These are phyloP conservation scores for Lipotes vexillifer DNA, from an alignment of 2,113 vertebrate genomes.

Conservation along the genomic window DNA sequence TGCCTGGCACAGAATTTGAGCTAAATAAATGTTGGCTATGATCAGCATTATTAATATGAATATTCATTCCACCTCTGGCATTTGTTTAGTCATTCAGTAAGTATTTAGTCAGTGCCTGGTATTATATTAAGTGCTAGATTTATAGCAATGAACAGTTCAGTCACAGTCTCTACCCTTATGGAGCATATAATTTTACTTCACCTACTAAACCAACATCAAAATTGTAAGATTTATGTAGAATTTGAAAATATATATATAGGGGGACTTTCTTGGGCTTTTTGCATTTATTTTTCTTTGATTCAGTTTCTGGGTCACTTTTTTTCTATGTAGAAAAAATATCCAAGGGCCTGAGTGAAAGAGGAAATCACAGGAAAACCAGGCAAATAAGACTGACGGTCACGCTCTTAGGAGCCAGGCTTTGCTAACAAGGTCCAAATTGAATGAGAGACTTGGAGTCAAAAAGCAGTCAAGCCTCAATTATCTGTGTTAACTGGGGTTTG, in stretches of 20 bases:
- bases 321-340: neutral
- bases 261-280: neutral
- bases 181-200: neutral
- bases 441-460: neutral
- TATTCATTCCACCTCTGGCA: neutral
- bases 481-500: neutral
- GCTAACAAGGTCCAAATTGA: neutral
- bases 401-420: neutral
- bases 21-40: neutral
- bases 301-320: neutral
- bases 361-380: neutral
- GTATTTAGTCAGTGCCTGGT: neutral
- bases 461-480: neutral
- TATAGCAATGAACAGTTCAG: neutral
- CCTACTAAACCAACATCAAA: neutral
- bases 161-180: neutral
- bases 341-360: neutral
- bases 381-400: neutral
- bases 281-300: neutral
- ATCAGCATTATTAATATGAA: neutral
- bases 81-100: neutral
- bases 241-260: neutral
- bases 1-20: neutral
- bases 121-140: neutral
- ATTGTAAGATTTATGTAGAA: neutral